Base-by-base conservation (phyloP, 1,140 invertebrate genomes). In the Pseudomyrmex concolor region DNA sequence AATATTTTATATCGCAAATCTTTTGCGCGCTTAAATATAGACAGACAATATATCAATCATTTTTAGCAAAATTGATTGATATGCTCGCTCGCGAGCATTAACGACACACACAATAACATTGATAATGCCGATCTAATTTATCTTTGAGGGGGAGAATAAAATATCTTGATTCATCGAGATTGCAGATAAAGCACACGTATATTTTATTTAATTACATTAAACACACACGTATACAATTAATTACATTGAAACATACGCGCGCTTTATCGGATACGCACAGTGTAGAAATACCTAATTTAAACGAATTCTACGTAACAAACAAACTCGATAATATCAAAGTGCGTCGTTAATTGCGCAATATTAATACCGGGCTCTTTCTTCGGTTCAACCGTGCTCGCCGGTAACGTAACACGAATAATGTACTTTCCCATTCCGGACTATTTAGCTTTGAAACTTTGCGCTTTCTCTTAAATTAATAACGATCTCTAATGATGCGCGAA, bases 401-500 rank as follows among this genome's bases (percentile, higher is more conserved):
- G 8, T 71, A 34, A 1, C 4, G 54, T 71, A 80, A 60, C 19
- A 48, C 19, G 57, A 70, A 66, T 80, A 4, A 51, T 9, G 62
- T 1, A 34, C 34, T 34, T 0, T 0, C 34, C 34, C 34, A 34
- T 80, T 80, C 19, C 66, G 57, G 76, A 12, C 3, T 66, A 80
- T 80, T 80, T 80, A 60, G 43, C 76, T 50, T 15, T 22, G 66
- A 80, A 80, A 80, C 76, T 80, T 71, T 48, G 57, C 43, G 51
- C 43, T 71, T 80, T 8, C 66, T 34, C 43, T 34, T 80, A 80
- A 80, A 80, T 80, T 80, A 80, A 60, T 80, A 80, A 80, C 76
- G n/a, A 70, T 80, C 76, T 80, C 76, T 80, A 80, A 80, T 80
- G 76, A 71, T 71, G 76, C 54, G 55, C 22, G 66, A 80, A 80